Evolutionary conservation across 2,113 vertebrate genomes (phyloP), one percentile per base, ranked within the genome.

Genomic region (Alces alces): DNA sequence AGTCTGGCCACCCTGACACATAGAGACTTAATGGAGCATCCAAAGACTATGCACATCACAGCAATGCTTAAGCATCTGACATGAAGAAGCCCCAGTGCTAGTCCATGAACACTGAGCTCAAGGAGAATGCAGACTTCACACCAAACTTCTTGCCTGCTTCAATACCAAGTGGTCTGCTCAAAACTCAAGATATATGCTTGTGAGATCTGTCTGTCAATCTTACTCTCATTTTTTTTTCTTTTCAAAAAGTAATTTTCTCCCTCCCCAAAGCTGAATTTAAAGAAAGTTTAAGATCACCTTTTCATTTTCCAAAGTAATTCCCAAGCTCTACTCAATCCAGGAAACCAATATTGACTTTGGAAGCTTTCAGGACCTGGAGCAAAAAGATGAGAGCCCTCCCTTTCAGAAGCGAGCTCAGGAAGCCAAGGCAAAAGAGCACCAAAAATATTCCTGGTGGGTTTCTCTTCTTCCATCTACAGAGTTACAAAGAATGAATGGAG

Each of bases 1-100:
- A 98, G 96, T 97, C 94, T 97, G 96, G 97, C 96, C 95, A 97
- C 97, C 87, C 87, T 86, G 80, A 95, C 85, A 96, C 88, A 97
- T 91, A 94, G 96, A 96, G 66, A 89, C 86, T 94, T 97, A 95
- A 97, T 92, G 95, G 90, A 95, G 96, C 92, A 96, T 96, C 87
- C 21, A 11, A 98, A 96, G 90, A 88, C 93, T 92, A 39, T 86
- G 60, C 92, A 86, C 88, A 95, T 60, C 43, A 88, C 97, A 60
- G 86, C 76, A 36, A 70, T 13, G 14, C 76, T 96, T 95, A 96
- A 92, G 84, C 52, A 92, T 92, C 36, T 88, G 55, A 97, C 87
- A 95, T 84, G 86, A 96, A 80, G 92, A 87, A 93, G 45, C 25
- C 90, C 58, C 61, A 39, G 84, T 92, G 89, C 88, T 89, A 66